These are phyloP conservation scores for Liodrosophila aerea DNA, from an alignment of 2,888 invertebrate genomes.

Conservation along the genomic window DNA sequence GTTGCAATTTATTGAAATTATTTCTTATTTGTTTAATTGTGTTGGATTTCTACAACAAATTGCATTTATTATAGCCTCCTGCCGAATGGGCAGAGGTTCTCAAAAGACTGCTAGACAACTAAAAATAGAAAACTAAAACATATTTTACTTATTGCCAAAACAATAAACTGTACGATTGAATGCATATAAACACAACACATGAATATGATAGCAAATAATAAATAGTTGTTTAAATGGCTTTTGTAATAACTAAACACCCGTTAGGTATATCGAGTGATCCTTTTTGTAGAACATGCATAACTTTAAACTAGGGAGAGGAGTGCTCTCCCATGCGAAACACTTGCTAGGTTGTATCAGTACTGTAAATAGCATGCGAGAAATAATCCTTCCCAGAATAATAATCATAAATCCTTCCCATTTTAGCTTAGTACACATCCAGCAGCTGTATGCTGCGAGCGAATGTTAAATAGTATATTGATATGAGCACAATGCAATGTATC, in stretches of 20 bases:
- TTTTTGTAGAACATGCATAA: slow-evolving; percentile 38
- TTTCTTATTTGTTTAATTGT: slow-evolving; percentile 6
- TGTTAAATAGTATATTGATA: slow-evolving; percentile 67
- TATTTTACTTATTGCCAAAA: slow-evolving; percentile 54
- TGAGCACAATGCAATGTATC: slow-evolving; percentile 81
- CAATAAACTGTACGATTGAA: slow-evolving; percentile 47
- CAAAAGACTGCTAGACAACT: slow-evolving; percentile 73
- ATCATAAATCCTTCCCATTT: background rate
- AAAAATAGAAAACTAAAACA: slow-evolving; percentile 29
- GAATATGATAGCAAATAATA: slow-evolving; percentile 8
- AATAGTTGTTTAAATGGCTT: too few species aligned
- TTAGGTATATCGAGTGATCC: slow-evolving; percentile 75
- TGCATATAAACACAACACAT: slow-evolving; percentile 34
- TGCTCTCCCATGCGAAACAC: slow-evolving; percentile 53
- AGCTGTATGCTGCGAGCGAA: slow-evolving; percentile 46
- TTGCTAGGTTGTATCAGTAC: slow-evolving; percentile 74
- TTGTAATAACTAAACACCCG: slow-evolving; percentile 64
- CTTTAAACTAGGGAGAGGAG: slow-evolving; percentile 32
- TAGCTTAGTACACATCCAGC: slow-evolving; percentile 13
- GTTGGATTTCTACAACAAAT: background rate
- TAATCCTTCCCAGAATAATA: slow-evolving; percentile 4
- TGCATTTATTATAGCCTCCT: slow-evolving; percentile 62
- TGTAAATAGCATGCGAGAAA: slow-evolving; percentile 62
- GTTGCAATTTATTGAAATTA: too few species aligned
- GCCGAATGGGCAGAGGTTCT: slow-evolving; percentile 48